Conservation (phyloP, 2,888 invertebrate species). For the Cephus pygmeus region DNA sequence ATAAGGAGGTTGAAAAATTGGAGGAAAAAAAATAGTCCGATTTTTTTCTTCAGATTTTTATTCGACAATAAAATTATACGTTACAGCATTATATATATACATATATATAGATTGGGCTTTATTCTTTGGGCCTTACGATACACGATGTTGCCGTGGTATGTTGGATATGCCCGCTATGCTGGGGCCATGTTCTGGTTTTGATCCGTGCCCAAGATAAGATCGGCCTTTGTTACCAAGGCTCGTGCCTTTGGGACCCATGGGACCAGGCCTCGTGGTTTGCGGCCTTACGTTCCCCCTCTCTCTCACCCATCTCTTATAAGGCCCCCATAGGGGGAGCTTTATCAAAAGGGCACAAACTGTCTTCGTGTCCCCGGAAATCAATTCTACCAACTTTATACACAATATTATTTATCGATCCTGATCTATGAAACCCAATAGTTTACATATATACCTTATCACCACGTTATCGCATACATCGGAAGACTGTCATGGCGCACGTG, state of each 20-base stretch:
- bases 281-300: slow-evolving; percentile 14
- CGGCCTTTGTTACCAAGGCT: slow-evolving; percentile 63
- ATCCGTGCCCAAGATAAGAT: slow-evolving; percentile 63
- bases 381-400: background rate
- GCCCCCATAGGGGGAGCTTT: background rate
- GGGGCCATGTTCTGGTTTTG: slow-evolving; percentile 64
- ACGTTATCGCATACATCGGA: background rate
- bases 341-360: background rate
- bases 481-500: background rate
- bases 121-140: slow-evolving; percentile 44
- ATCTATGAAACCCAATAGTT: background rate
- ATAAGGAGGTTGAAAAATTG: background rate
- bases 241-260: slow-evolving; percentile 56
- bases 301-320: slow-evolving; percentile 11
- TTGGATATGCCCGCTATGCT: slow-evolving; percentile 63
- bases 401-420: background rate
- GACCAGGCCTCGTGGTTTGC: slow-evolving; percentile 26
- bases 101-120: slow-evolving; percentile 40
- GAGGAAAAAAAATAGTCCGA: background rate
- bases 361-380: background rate
- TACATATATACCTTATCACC: background rate
- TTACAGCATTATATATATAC: slow-evolving; percentile 18
- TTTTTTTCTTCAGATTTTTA: background rate
- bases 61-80: slow-evolving; percentile 53
- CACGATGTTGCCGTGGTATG: slow-evolving; percentile 51